These are phyloP conservation scores for Euura saliciscinereae DNA, from an alignment of 1,140 invertebrate genomes.

Conservation along the genomic window DNA sequence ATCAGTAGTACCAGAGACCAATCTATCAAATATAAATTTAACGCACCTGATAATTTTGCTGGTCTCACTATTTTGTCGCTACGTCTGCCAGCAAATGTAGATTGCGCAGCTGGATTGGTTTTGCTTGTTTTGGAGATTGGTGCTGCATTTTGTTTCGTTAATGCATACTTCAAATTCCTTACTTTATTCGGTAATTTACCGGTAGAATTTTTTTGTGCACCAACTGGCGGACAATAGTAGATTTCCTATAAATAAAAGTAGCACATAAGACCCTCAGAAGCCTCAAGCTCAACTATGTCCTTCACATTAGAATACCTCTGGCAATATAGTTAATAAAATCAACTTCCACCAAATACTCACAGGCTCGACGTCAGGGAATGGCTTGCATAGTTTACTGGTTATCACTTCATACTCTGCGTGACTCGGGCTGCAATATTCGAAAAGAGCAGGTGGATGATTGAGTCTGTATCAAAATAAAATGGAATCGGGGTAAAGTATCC, in stretches of 20 bases:
- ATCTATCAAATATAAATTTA: neutral
- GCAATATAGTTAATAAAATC: neutral
- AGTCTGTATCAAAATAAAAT: neutral
- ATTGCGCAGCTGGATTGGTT: neutral
- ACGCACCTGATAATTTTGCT: constrained; percentile 2
- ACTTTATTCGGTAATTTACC: neutral
- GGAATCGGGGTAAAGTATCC: neutral
- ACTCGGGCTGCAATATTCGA: neutral
- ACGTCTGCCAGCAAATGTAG: neutral
- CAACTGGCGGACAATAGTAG: neutral
- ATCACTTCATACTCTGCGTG: neutral
- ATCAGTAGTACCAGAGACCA: neutral
- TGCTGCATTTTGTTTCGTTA: neutral
- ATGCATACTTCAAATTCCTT: neutral
- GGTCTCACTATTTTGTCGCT: neutral
- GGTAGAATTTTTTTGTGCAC: neutral
- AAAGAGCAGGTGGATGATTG: neutral
- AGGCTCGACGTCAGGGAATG: neutral
- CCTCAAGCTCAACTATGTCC: neutral
- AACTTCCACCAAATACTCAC: neutral
- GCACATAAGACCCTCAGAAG: neutral
- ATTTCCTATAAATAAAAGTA: neutral
- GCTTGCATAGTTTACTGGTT: neutral
- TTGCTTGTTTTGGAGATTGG: neutral
- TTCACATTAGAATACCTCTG: neutral